phyloP scores from a whole-genome alignment of 2,797 vertebrate genomes.

The Acanthiza pusilla region DNA sequence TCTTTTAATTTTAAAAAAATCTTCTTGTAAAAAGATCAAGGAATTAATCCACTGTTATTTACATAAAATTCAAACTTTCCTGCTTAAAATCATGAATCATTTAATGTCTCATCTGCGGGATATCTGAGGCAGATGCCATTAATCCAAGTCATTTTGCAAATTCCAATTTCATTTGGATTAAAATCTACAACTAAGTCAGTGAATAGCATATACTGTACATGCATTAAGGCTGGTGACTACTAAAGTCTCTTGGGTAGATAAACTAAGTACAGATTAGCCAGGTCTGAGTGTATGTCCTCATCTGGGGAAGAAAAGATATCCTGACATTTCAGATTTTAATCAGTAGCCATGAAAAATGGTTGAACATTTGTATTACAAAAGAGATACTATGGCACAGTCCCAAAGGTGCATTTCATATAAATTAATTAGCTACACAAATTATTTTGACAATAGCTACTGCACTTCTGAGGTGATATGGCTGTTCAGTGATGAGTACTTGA shows the following conservation, averaged over 20 bases:
- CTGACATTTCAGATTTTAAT: constrained; percentile 62
- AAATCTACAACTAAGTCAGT: constrained; percentile 69
- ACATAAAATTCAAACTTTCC: constrained; percentile 58
- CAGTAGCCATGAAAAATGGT: constrained; percentile 66
- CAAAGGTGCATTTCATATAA: constrained; percentile 70
- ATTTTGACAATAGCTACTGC: constrained; percentile 68
- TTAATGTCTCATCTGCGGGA: constrained; percentile 65
- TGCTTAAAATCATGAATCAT: constrained; percentile 62
- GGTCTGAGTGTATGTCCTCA: constrained; percentile 54
- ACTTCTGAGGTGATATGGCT: constrained; percentile 60
- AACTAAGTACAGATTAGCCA: constrained; percentile 65
- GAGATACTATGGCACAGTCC: constrained; percentile 70
- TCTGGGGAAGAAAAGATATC: constrained; percentile 46
- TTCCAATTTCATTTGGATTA: constrained; percentile 72
- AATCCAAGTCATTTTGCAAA: constrained; percentile 68
- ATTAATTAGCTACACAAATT: constrained; percentile 68
- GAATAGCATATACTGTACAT: constrained; percentile 66
- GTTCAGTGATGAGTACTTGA: constrained; percentile 48
- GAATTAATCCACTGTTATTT: constrained; percentile 48
- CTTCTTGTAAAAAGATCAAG: constrained; percentile 57
- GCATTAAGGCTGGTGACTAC: constrained; percentile 71
- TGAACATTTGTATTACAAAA: constrained; percentile 70
- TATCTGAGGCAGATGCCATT: constrained; percentile 66
- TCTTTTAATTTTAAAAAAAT: constrained; percentile 22
- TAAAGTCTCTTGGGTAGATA: constrained; percentile 67